A percentile compares a stretch with the other conserved stretches of the same genome.
phyloP scores from a whole-genome alignment of 2,888 invertebrate genomes.

The Scotopteryx bipunctaria region DNA sequence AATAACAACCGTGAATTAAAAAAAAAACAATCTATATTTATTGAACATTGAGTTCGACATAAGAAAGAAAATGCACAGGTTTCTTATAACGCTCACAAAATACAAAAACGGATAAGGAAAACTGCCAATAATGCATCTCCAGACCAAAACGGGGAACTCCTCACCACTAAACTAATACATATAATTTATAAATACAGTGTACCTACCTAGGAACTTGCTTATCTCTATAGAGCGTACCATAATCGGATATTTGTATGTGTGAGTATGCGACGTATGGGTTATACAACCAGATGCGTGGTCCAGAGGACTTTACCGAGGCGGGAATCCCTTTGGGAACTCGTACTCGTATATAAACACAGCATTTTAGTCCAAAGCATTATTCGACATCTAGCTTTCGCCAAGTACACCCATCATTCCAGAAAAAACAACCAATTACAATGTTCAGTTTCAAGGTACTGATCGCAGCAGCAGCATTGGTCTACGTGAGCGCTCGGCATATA shows the following conservation, averaged over 20 bases:
- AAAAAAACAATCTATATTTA: too few relatives aligned
- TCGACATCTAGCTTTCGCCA: not conserved
- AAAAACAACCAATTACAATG: not conserved
- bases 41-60: too few relatives aligned
- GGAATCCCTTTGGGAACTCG: slow-evolving; percentile 10
- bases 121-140: not conserved
- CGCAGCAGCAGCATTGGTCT: slow-evolving; percentile 10
- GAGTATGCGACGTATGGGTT: too few relatives aligned
- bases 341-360: slow-evolving; percentile 4
- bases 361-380: slow-evolving; percentile 7
- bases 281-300: too few relatives aligned
- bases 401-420: not conserved
- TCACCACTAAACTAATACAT: too few relatives aligned
- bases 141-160: not conserved
- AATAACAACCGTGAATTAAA: too few relatives aligned
- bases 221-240: too few relatives aligned
- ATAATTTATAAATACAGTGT: too few relatives aligned
- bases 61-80: too few relatives aligned
- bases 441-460: slow-evolving; percentile 14
- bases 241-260: too few relatives aligned
- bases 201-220: too few relatives aligned
- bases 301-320: slow-evolving; percentile 7
- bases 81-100: not conserved
- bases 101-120: not conserved
- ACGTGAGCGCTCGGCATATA: slow-evolving; percentile 10